Percentiles rank a stretch among this genome's conserved stretches.
These are phyloP conservation scores for Betta splendens DNA, from an alignment of 2,797 vertebrate genomes.

Conservation along the genomic window DNA sequence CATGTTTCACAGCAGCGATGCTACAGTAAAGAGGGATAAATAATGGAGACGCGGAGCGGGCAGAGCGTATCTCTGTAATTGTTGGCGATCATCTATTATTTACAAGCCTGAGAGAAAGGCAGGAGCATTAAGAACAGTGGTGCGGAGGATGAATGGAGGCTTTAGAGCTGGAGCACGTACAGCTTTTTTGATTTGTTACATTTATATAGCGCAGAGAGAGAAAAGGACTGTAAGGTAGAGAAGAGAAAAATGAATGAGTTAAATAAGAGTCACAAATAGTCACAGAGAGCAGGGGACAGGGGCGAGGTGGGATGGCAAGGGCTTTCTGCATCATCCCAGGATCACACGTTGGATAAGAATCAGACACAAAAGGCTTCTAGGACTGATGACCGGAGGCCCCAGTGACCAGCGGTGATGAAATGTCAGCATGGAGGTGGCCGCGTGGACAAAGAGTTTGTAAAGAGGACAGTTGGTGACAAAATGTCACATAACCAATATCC, in stretches of 20 bases:
- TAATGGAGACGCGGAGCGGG: constrained; percentile 61
- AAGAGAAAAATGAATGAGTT: constrained; percentile 24
- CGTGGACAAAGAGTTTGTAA: constrained; percentile 42
- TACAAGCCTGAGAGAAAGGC: constrained; percentile 60
- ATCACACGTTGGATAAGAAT: constrained; percentile 41
- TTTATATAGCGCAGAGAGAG: constrained; percentile 36
- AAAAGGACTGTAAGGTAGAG: constrained; percentile 9
- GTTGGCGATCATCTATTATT: constrained; percentile 77
- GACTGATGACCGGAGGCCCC: constrained; percentile 35
- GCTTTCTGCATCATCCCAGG: constrained; percentile 48
- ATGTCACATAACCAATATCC: constrained; percentile 63
- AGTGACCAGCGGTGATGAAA: constrained; percentile 58
- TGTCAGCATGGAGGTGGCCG: constrained; percentile 40
- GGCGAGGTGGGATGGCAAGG: constrained; percentile 11
- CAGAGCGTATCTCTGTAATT: constrained; percentile 57
- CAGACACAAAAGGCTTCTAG: constrained; percentile 55
- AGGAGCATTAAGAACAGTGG: constrained; percentile 49
- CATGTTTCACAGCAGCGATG: constrained; percentile 28
- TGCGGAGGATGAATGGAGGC: constrained; percentile 47
- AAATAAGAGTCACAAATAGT: constrained; percentile 37
- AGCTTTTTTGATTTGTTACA: constrained; percentile 48
- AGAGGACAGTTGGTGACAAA: constrained; percentile 57
- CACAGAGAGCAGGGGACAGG: constrained; percentile 20
- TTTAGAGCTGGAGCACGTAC: constrained; percentile 40
- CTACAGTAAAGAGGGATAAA: constrained; percentile 62